phyloP scores from a whole-genome alignment of 2,113 vertebrate genomes.

The Numenius arquata region DNA sequence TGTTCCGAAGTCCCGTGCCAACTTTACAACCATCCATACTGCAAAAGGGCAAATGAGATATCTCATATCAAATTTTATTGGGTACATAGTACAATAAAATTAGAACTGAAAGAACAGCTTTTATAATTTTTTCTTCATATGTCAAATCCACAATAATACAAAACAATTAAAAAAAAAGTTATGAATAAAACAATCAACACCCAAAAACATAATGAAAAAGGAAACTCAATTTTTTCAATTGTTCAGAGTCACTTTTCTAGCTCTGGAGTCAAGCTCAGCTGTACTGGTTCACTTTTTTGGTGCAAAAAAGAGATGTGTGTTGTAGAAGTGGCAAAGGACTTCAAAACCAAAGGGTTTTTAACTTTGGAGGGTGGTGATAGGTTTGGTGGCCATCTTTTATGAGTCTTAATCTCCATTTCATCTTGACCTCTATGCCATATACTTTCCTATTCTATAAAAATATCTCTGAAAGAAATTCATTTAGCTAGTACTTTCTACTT shows the following conservation, averaged over 20 bases:
- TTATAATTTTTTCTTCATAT: background rate
- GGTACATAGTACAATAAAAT: background rate
- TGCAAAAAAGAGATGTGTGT: background rate
- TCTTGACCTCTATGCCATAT: background rate
- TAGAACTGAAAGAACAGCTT: background rate
- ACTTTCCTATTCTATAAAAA: background rate
- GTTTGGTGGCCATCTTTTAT: background rate
- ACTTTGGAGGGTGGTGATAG: fast-evolving
- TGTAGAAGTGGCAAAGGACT: background rate
- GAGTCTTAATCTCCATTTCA: background rate
- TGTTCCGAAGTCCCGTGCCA: background rate
- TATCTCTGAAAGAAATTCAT: background rate
- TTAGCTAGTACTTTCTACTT: background rate
- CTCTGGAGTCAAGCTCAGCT: background rate
- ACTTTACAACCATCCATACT: background rate
- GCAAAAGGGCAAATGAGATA: background rate
- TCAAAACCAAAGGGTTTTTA: background rate
- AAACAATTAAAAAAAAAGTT: background rate
- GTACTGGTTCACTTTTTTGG: background rate
- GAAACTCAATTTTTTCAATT: background rate
- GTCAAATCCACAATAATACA: background rate
- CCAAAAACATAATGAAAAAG: background rate
- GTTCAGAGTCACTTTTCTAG: background rate
- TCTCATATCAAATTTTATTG: background rate
- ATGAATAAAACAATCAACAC: background rate